Evolutionary conservation across 2,888 invertebrate genomes (phyloP), one percentile per base, ranked within the genome.

Genomic region (Muscina levida): DNA sequence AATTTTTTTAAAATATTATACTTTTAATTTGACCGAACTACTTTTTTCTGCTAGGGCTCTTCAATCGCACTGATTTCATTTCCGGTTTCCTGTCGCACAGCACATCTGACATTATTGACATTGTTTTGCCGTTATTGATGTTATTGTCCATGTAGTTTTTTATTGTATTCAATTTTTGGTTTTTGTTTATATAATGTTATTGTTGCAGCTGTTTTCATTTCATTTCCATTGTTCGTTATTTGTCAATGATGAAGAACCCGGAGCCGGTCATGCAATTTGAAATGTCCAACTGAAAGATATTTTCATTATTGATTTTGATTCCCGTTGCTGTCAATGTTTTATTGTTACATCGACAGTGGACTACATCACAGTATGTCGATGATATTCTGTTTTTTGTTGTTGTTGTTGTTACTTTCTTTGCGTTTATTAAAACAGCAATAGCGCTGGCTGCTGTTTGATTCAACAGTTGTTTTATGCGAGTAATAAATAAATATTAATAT

Each of bases 31-130:
- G n/a, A n/a, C n/a, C n/a, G n/a, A n/a, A n/a, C n/a, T n/a, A n/a
- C n/a, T n/a, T n/a, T n/a, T n/a, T n/a, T n/a, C n/a, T n/a, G n/a
- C n/a, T n/a, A n/a, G n/a, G n/a, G n/a, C n/a, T n/a, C n/a, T n/a
- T 48, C 48, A 48, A 48, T 48, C 5, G 48, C 5, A 19, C 19
- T 17, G 48, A 48, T 19, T 48, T 17, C 15, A 48, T 48, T 48
- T 48, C 48, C 48, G 48, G 17, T 48, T 48, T 48, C 48, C 48
- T 48, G 48, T 48, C 19, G 17, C 4, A 44, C 42, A 44, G 11
- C 42, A 44, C 42, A 48, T 48, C 19, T 48, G 48, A 48, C 48
- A 10, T 19, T 48, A 48, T 48, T 48, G 48, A 48, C 19, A 48
- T 48, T 48, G 48, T 17, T 15, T 11, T 17, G 46, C 46, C n/a